Evolutionary conservation across 2,888 invertebrate genomes (phyloP).

Genomic region (Molorchus minor): DNA sequence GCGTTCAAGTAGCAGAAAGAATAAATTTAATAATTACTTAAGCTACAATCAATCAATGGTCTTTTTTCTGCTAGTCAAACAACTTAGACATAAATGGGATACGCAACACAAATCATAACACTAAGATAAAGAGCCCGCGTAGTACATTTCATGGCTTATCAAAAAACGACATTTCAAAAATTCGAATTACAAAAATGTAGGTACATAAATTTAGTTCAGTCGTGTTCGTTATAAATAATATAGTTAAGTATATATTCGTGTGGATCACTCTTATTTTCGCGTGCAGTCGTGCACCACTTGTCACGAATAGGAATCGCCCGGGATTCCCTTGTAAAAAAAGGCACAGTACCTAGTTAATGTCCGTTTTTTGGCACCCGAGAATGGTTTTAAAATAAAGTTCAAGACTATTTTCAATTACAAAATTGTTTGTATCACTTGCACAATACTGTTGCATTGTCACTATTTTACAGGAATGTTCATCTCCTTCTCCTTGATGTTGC

Average conservation of each 20-base stretch:
- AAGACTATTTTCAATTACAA: slow-evolving; percentile 56
- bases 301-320: slow-evolving; percentile 30
- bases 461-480: slow-evolving; percentile 61
- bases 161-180: slow-evolving; percentile 59
- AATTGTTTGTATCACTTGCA: slow-evolving; percentile 60
- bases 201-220: slow-evolving; percentile 58
- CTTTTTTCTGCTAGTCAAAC: slow-evolving; percentile 63
- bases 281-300: slow-evolving; percentile 27
- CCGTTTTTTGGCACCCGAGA: slow-evolving; percentile 65
- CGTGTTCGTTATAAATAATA: slow-evolving; percentile 52
- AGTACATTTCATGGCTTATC: slow-evolving; percentile 58
- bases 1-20: slow-evolving; percentile 65
- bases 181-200: slow-evolving; percentile 59
- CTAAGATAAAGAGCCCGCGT: slow-evolving; percentile 50
- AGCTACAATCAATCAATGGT: slow-evolving; percentile 22
- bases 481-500: slow-evolving; percentile 78
- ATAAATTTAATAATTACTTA: slow-evolving; percentile 35
- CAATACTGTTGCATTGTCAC: slow-evolving; percentile 57
- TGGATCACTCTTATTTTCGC: slow-evolving; percentile 44
- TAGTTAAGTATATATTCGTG: slow-evolving; percentile 48
- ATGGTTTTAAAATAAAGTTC: slow-evolving; percentile 57
- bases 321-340: slow-evolving; percentile 48
- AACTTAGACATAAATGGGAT: slow-evolving; percentile 60
- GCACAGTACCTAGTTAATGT: slow-evolving; percentile 61
- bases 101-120: slow-evolving; percentile 59